Percentiles rank a stretch among this genome's conserved stretches.
Evolutionary conservation across 2,113 vertebrate species (phyloP).

Genomic region (Tenrec ecaudatus): DNA sequence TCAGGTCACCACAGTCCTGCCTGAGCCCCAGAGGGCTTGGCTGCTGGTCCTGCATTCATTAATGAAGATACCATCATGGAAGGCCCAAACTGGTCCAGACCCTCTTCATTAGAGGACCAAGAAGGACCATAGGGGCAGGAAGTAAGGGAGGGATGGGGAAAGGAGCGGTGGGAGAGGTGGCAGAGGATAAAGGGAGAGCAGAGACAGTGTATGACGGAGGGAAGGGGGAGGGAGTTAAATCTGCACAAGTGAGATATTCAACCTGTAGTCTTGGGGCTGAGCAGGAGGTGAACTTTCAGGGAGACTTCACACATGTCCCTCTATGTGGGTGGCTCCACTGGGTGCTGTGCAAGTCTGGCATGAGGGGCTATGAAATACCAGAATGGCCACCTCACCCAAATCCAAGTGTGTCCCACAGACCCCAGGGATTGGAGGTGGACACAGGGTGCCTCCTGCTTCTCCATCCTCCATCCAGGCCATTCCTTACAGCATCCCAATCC

Average conservation of each 20-base stretch:
- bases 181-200: neutral
- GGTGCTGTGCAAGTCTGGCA: neutral
- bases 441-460: neutral
- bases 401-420: neutral
- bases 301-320: neutral
- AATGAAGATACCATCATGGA: neutral
- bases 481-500: neutral
- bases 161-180: neutral
- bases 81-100: neutral
- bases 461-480: neutral
- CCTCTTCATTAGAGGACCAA: neutral
- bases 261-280: no score
- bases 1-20: neutral
- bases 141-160: neutral
- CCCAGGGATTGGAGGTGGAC: neutral
- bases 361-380: rapidly evolving
- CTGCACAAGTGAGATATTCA: neutral
- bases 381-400: no score
- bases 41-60: neutral
- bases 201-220: neutral
- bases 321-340: neutral
- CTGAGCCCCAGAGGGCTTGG: neutral
- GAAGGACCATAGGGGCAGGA: neutral
- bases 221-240: neutral
- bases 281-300: neutral